Evolutionary conservation across 1,140 invertebrate genomes (phyloP), one percentile per base, ranked within the genome.

Genomic region (Heliconius hewitsoni): DNA sequence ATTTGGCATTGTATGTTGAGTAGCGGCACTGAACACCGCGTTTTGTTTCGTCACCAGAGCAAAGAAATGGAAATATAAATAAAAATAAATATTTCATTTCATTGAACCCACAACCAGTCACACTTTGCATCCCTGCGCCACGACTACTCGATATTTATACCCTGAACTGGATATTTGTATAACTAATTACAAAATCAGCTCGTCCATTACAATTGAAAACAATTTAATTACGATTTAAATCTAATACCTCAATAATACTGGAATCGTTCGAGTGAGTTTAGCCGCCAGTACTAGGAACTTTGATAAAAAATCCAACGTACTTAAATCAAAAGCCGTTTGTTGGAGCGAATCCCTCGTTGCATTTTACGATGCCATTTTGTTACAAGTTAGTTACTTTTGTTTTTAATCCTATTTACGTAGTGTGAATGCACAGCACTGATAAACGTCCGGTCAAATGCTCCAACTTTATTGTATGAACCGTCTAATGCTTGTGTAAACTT

Each of bases 261-360:
- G 18, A 66, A 52, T 71, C 52, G 18, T 78, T 81, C 78, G 70
- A 81, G 18, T 55, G 72, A 74, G 76, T 76, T 80, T 52, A 76
- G 71, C 74, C 66, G 72, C 75, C 66, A 74, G 55, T 71, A 60
- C 52, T 52, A 71, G 46, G 76, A 78, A 80, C 75, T 77, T 79
- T 81, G 82, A 84, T 87, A 87, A 85, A 88, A 84, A 81, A 84
- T 85, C 81, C 81, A 85, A 73, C 73, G 78, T 78, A 73, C 77
- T 87, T 87, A 85, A 88, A 88, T 88, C 83, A 85, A 87, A 86
- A 85, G 76, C 82, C 71, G 74, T 85, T 83, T 78, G 83, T 78
- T 77, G 66, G 80, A 82, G 79, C 79, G 81, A 78, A 80, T 82
- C 78, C 74, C 78, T 76, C 76, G 78, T 76, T 78, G 82, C 80